These are phyloP conservation scores for Nematolebias whitei DNA, from an alignment of 2,113 vertebrate genomes.

Conservation along the genomic window DNA sequence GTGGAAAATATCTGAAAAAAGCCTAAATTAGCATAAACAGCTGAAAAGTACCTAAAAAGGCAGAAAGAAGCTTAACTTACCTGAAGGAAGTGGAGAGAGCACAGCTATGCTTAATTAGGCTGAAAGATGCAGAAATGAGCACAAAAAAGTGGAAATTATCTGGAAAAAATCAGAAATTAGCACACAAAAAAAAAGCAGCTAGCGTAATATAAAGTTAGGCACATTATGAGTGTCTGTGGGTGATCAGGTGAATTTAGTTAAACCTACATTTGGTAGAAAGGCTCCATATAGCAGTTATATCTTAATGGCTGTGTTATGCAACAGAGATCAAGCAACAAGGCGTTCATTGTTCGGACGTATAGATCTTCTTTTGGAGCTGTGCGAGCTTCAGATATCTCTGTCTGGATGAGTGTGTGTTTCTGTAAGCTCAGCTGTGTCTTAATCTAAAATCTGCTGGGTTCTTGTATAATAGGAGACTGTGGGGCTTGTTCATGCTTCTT, in stretches of 20 bases:
- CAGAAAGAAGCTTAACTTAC: too few species aligned
- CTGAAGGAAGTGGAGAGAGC: too few species aligned
- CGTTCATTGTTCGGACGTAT: slow-evolving; percentile 45
- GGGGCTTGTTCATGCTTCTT: slow-evolving; percentile 16
- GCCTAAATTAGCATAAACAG: too few species aligned
- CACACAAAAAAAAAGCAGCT: too few species aligned
- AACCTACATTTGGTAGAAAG: not conserved
- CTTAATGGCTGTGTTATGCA: slow-evolving; percentile 27
- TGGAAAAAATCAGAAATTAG: too few species aligned
- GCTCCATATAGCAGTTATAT: slow-evolving; percentile 1
- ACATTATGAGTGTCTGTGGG: not conserved
- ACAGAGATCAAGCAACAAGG: slow-evolving; percentile 42
- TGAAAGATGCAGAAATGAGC: too few species aligned
- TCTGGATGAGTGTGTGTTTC: slow-evolving; percentile 13
- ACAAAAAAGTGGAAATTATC: too few species aligned
- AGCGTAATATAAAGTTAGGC: too few species aligned
- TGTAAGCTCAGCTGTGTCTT: slow-evolving; percentile 43
- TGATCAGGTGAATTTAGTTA: not conserved
- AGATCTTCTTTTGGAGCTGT: slow-evolving; percentile 21
- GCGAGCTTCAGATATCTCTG: slow-evolving; percentile 4
- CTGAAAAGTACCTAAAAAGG: too few species aligned
- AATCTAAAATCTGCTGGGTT: slow-evolving; percentile 40
- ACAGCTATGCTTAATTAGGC: too few species aligned
- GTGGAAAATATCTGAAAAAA: too few species aligned
- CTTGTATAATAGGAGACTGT: slow-evolving; percentile 10